A percentile compares a stretch with the other conserved stretches of the same genome.
Evolutionary conservation across 2,113 vertebrate genomes (phyloP).

Genomic region (Cygnus buccinator): DNA sequence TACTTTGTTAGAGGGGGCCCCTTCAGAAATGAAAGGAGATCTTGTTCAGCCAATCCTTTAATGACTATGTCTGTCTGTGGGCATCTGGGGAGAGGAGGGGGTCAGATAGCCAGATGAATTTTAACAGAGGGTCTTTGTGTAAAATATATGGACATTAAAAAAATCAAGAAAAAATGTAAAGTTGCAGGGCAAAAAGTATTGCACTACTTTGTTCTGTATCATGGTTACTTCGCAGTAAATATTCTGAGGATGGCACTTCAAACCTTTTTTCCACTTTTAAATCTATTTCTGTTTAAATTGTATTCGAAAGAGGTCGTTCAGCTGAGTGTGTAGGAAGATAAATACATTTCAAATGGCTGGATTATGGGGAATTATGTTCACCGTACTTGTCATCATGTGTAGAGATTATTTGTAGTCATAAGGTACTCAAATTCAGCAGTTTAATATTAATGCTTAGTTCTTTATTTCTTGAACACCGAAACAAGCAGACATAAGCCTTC

Average conservation of each 20-base stretch:
- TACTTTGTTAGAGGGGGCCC: neutral
- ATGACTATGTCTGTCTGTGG: conserved; percentile 31
- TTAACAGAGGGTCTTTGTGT: conserved; percentile 67
- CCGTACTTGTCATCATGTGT: neutral
- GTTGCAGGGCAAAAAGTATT: neutral
- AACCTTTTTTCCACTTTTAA: neutral
- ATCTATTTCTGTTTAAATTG: neutral
- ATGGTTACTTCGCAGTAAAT: neutral
- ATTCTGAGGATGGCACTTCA: neutral
- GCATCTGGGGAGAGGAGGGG: neutral
- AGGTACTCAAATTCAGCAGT: neutral
- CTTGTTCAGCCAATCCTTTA: conserved; percentile 61
- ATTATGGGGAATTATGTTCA: neutral
- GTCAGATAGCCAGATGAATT: conserved; percentile 28
- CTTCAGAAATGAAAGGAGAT: conserved; percentile 54
- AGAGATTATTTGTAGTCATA: neutral
- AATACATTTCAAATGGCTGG: neutral
- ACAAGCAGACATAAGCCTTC: neutral
- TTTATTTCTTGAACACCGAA: neutral
- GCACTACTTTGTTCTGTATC: neutral
- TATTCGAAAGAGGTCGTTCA: neutral
- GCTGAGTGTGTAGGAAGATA: neutral
- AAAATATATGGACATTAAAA: neutral
- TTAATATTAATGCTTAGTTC: neutral
- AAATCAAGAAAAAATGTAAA: neutral